These are phyloP conservation scores for Protobothrops mucrosquamatus DNA, from an alignment of 2,113 vertebrate genomes.

Conservation along the genomic window DNA sequence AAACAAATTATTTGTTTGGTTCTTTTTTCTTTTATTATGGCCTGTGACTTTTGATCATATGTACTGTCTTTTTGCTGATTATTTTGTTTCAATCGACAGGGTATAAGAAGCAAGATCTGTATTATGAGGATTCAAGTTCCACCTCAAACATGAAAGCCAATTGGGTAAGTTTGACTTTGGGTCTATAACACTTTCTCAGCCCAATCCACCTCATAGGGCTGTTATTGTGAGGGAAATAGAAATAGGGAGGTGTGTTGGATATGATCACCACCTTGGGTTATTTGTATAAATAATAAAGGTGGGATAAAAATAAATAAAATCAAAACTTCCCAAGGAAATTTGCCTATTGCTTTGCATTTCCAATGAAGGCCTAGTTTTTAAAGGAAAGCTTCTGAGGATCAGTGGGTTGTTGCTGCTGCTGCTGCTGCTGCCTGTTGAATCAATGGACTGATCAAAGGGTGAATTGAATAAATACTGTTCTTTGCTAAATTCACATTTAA, in stretches of 20 bases:
- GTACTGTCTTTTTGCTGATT: neutral
- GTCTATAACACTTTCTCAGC: neutral
- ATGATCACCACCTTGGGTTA: neutral
- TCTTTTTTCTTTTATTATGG: neutral
- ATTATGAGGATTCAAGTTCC: neutral
- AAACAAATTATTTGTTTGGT: neutral
- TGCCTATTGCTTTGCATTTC: neutral
- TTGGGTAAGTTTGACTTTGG: neutral
- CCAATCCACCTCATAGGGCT: neutral
- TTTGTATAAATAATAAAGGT: neutral
- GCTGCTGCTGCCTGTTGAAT: neutral
- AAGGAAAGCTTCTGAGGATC: neutral
- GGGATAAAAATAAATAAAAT: neutral
- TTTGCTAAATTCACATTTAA: neutral
- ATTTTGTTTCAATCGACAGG: neutral
- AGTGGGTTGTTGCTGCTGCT: neutral
- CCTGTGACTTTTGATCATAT: neutral
- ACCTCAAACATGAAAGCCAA: neutral
- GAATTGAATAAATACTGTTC: neutral
- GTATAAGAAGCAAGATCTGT: neutral
- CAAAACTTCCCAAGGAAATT: neutral
- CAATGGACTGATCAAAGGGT: neutral
- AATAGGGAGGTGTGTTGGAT: neutral
- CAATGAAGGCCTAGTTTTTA: neutral
- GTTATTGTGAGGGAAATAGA: neutral